Evolutionary conservation across 1,140 invertebrate species (phyloP).

Genomic region (Drosophila kurseongensis): DNA sequence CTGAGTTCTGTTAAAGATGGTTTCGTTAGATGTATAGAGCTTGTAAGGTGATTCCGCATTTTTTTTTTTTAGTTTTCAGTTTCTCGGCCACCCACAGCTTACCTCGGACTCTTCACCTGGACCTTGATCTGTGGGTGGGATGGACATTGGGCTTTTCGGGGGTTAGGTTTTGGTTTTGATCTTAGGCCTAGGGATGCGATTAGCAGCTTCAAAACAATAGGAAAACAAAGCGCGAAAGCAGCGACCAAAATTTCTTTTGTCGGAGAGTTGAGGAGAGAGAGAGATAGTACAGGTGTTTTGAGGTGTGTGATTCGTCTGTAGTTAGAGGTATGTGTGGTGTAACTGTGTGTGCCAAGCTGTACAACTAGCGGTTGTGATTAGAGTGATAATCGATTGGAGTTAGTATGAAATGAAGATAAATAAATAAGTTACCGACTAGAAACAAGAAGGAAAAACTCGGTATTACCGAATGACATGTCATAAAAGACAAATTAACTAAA

Average conservation of each 20-base stretch:
- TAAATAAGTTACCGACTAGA: no score
- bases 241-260: slow-evolving; percentile 24
- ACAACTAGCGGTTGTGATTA: slow-evolving; percentile 2
- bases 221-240: slow-evolving; percentile 50
- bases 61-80: neutral
- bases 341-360: slow-evolving; percentile 11
- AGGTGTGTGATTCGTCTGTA: slow-evolving; percentile 12
- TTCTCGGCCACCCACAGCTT: slow-evolving; percentile 41
- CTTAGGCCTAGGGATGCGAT: slow-evolving; percentile 31
- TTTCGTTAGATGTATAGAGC: slow-evolving; percentile 39
- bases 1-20: slow-evolving; percentile 42
- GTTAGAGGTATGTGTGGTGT: slow-evolving; percentile 2
- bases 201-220: slow-evolving; percentile 47
- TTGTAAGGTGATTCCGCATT: slow-evolving; percentile 25
- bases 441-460: no score
- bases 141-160: neutral
- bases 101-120: slow-evolving; percentile 23
- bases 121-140: slow-evolving; percentile 39
- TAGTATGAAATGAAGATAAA: no score
- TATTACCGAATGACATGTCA: no score
- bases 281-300: slow-evolving; percentile 27
- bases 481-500: no score
- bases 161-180: neutral
- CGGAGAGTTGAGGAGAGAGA: slow-evolving; percentile 39
- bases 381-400: neutral